Evolutionary conservation across 2,113 vertebrate genomes (phyloP).

Genomic region (Barnardius zonarius): DNA sequence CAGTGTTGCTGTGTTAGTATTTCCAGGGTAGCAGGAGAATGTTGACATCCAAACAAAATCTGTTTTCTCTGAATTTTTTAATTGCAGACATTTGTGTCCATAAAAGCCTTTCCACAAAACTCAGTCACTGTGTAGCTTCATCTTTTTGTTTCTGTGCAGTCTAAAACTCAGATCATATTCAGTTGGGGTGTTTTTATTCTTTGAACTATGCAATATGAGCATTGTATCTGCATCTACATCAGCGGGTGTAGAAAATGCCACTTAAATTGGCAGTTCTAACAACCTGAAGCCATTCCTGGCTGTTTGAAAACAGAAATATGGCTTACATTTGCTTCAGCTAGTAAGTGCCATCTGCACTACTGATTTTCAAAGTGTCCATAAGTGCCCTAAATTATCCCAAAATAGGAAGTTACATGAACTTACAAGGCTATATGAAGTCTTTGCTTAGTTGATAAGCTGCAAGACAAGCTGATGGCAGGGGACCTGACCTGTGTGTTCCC

Average conservation of each 20-base stretch:
- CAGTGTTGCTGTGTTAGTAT: background rate
- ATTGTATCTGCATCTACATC: background rate
- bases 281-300: background rate
- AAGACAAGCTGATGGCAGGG: background rate
- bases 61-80: constrained; percentile 1
- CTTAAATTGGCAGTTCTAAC: background rate
- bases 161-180: background rate
- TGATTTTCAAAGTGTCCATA: background rate
- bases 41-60: constrained; percentile 12
- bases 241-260: background rate
- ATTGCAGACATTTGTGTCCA: background rate
- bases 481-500: background rate
- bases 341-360: background rate
- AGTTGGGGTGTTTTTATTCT: background rate
- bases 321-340: background rate
- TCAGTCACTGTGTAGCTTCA: background rate
- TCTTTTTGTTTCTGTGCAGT: background rate
- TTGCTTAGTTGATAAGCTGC: background rate
- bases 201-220: background rate
- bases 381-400: background rate
- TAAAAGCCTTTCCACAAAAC: background rate
- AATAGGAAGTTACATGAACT: background rate
- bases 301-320: background rate
- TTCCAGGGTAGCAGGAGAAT: constrained; percentile 6
- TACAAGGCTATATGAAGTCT: background rate